Base-by-base conservation (phyloP, 2,113 vertebrate genomes). In the Barbus barbus region DNA sequence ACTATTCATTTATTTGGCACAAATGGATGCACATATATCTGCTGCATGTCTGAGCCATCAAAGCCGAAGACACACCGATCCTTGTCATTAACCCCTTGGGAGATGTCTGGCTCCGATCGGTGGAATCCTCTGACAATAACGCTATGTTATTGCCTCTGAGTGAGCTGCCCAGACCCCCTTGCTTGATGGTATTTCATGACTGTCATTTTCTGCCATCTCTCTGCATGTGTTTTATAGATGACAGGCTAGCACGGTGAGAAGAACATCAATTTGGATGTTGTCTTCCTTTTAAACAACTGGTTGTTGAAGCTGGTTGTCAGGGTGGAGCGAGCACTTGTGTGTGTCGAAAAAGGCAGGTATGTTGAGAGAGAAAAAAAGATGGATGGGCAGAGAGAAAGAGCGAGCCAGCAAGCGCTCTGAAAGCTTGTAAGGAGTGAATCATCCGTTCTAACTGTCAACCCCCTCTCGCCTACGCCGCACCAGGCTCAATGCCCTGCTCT, bases 1-100 rank as follows among this genome's bases (percentile, higher is more conserved):
- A 86, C 81, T 87, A 87, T 90, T 89, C 87, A 89, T 87, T 89
- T 89, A 89, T 86, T 85, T 86, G 83, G 83, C 82, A 91, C 86
- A 91, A 88, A 90, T 87, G 90, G 87, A 87, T 77, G 86, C 77
- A 89, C 67, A 67, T 81, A 81, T 87, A 91, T 91, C 87, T 84
- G 44, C 69, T 80, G 79, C 77, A 74, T 63, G 71, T 46, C 84
- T 77, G 78, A 61, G 86, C 82, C 91, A 71, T 88, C 81, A 90
- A 80, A 78, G 86, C 31, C 80, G 71, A 83, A 83, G 84, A 83
- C 84, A 83, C 82, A 86, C 78, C 60, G 67, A 86, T 86, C 80
- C 85, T 89, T 83, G 78, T 84, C 85, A 88, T 88, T 89, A 90
- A 89, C 87, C 83, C 86, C 78, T 87, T 86, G 73, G 65, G 78